Evolutionary conservation across 1,140 invertebrate genomes (phyloP).

Genomic region (Cherax quadricarinatus): DNA sequence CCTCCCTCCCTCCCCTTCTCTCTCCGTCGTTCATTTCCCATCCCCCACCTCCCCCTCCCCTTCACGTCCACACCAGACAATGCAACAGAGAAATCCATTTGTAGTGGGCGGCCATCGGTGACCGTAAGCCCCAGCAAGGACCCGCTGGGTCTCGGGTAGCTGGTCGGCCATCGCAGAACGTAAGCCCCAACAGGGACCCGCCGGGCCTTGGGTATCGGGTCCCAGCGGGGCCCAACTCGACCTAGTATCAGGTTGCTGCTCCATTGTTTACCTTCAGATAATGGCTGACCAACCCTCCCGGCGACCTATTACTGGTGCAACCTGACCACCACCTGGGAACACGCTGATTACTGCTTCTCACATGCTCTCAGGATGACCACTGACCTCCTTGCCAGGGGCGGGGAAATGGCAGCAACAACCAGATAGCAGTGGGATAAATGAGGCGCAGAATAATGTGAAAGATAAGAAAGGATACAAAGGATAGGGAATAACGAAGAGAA

Average conservation of each 20-base stretch:
- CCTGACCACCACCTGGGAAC: conserved; percentile 43
- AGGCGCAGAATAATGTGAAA: not conserved
- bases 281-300: conserved; percentile 32
- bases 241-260: conserved; percentile 6
- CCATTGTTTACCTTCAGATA: conserved; percentile 49
- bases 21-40: not conserved
- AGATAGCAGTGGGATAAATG: not conserved
- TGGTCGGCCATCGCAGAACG: not conserved
- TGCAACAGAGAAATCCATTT: conserved; percentile 17
- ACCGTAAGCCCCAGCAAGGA: not conserved
- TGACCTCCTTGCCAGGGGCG: not conserved
- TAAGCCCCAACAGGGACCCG: not conserved
- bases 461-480: not conserved
- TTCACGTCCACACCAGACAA: not conserved
- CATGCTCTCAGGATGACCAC: not conserved
- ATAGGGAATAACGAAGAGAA: not conserved
- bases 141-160: not conserved
- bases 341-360: not conserved
- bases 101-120: not conserved
- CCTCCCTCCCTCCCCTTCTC: not conserved
- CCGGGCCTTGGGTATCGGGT: not conserved
- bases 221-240: conserved; percentile 5
- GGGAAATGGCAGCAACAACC: not conserved
- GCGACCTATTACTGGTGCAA: conserved; percentile 33
- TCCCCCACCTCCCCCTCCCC: not conserved